phyloP scores from a whole-genome alignment of 2,113 vertebrate genomes.

The Ciconia maguari region DNA sequence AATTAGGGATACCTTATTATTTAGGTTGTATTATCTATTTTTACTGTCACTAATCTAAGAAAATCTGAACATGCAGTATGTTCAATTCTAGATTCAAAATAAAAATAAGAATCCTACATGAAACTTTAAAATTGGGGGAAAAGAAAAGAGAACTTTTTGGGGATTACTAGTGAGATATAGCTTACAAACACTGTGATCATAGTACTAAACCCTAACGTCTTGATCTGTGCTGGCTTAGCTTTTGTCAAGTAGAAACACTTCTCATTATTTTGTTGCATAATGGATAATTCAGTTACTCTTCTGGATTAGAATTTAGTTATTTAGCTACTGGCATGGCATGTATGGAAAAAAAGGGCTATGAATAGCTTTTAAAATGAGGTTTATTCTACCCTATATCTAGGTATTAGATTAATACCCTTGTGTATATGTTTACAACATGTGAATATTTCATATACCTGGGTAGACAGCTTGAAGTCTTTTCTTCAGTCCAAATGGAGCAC shows the following conservation, averaged over 20 bases:
- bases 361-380: neutral
- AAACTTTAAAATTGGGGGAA: neutral
- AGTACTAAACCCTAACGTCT: neutral
- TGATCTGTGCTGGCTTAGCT: neutral
- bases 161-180: neutral
- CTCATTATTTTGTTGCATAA: neutral
- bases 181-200: neutral
- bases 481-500: neutral
- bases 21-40: neutral
- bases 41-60: neutral
- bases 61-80: neutral
- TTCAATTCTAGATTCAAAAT: neutral
- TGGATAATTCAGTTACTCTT: neutral
- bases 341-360: neutral
- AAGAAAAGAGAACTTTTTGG: neutral
- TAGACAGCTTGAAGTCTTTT: neutral
- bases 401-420: neutral
- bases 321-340: neutral
- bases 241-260: neutral
- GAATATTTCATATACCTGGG: neutral
- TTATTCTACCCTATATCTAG: neutral
- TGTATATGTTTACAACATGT: neutral
- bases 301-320: neutral
- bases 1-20: neutral
- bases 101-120: neutral